phyloP scores from a whole-genome alignment of 2,888 invertebrate species.

The Cryptophagus acutangulus region DNA sequence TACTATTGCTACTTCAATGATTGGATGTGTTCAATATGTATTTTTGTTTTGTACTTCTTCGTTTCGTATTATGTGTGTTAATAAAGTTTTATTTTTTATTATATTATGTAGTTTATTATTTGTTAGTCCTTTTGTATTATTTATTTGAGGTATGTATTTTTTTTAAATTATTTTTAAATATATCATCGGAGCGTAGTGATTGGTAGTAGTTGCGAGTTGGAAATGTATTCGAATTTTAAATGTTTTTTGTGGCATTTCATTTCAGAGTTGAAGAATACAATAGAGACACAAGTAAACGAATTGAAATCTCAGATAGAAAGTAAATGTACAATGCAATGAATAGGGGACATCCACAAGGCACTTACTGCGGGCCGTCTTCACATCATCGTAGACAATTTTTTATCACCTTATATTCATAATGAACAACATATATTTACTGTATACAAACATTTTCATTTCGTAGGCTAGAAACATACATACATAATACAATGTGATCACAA shows the following conservation, averaged over 20 bases:
- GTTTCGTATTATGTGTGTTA: constrained; percentile 15
- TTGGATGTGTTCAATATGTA: constrained; percentile 18
- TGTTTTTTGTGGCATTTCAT: constrained; percentile 44
- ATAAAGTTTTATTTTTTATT: constrained; percentile 17
- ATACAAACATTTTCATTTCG: no score
- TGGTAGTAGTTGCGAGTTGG: no score
- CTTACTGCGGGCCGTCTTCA: constrained; percentile 43
- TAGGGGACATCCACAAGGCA: constrained; percentile 47
- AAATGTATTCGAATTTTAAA: constrained; percentile 13
- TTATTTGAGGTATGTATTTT: no score
- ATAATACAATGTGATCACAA: neutral
- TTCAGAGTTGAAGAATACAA: constrained; percentile 95
- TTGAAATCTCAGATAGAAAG: constrained; percentile 94
- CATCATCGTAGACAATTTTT: constrained; percentile 20
- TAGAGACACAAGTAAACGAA: constrained; percentile 96
- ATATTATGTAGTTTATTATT: constrained; percentile 22
- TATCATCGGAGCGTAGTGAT: no score
- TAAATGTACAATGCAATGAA: constrained; percentile 94
- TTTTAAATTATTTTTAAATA: no score
- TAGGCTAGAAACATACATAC: constrained; percentile 4
- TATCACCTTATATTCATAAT: constrained; percentile 1
- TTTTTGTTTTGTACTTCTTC: constrained; percentile 29
- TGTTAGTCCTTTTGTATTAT: no score
- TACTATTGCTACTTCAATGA: constrained; percentile 21
- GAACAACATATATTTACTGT: neutral